Conservation (phyloP, 2,888 invertebrate species). For the Troglohyphantes excavatus region DNA sequence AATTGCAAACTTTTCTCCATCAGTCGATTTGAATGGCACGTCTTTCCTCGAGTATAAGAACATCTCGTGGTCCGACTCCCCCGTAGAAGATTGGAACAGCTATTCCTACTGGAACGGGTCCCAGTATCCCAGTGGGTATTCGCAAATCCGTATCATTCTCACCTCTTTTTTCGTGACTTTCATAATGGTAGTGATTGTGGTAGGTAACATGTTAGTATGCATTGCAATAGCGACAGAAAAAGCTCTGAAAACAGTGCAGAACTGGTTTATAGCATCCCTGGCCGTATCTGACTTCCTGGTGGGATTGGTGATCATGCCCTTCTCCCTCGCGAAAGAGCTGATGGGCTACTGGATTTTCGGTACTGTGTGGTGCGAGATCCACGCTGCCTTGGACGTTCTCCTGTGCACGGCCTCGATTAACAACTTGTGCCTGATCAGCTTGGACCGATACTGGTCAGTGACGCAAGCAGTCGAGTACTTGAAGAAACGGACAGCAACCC, state of each 20-base stretch:
- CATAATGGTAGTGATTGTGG: constrained; percentile 96
- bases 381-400: constrained; percentile 97
- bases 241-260: constrained; percentile 96
- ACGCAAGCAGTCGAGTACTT: constrained; percentile 96
- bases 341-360: constrained; percentile 99
- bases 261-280: constrained; percentile 98
- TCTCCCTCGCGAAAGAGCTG: constrained; percentile 96
- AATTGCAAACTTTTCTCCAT: constrained; percentile 1
- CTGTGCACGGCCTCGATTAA: constrained; percentile 97
- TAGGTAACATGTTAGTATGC: constrained; percentile 98
- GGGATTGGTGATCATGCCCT: constrained; percentile 97
- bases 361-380: constrained; percentile 97
- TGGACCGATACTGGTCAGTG: constrained; percentile 98
- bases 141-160: constrained; percentile 92
- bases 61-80: constrained; percentile 28
- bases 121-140: constrained; percentile 93
- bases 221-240: constrained; percentile 98
- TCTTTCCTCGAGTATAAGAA: constrained; percentile 38
- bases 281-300: constrained; percentile 97
- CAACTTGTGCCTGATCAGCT: constrained; percentile 97
- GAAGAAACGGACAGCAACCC: constrained; percentile 94
- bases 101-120: constrained; percentile 71
- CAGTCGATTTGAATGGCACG: constrained; percentile 15
- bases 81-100: constrained; percentile 18
- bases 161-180: constrained; percentile 95